These are phyloP conservation scores for Heterodera filipjevi DNA, from an alignment of 2,888 invertebrate species.

Conservation along the genomic window DNA sequence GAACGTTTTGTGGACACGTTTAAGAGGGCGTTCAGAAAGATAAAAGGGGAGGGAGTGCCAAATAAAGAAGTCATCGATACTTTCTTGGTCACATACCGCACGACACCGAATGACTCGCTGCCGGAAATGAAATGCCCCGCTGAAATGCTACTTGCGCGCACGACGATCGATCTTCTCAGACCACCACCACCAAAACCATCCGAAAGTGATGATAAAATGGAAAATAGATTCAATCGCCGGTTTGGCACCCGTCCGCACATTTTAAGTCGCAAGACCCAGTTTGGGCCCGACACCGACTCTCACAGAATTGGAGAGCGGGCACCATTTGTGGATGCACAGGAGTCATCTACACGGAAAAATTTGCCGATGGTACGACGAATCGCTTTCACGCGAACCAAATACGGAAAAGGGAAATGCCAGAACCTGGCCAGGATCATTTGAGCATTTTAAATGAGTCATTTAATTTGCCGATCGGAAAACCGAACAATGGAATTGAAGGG, in stretches of 20 bases:
- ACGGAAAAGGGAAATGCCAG: not conserved
- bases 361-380: not conserved
- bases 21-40: slow-evolving; percentile 24
- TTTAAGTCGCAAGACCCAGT: not conserved
- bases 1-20: slow-evolving; percentile 28
- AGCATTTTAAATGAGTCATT: not conserved
- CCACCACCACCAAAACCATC: not conserved
- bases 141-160: slow-evolving; percentile 25
- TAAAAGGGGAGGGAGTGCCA: slow-evolving; percentile 8
- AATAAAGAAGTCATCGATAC: not conserved
- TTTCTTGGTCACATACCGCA: slow-evolving; percentile 23
- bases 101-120: slow-evolving; percentile 13
- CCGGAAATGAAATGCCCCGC: slow-evolving; percentile 16
- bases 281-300: not conserved
- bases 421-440: not conserved
- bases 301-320: not conserved
- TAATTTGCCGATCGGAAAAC: not conserved
- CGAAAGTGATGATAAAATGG: slow-evolving; percentile 66
- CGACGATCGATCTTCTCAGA: slow-evolving; percentile 4
- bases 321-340: not conserved
- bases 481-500: not conserved
- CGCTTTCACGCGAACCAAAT: slow-evolving; percentile 1
- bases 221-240: not conserved
- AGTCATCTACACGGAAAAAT: not conserved
- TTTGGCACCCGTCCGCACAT: not conserved